Conservation (phyloP, 1,140 invertebrate species). For the Drosophila repleta region DNA sequence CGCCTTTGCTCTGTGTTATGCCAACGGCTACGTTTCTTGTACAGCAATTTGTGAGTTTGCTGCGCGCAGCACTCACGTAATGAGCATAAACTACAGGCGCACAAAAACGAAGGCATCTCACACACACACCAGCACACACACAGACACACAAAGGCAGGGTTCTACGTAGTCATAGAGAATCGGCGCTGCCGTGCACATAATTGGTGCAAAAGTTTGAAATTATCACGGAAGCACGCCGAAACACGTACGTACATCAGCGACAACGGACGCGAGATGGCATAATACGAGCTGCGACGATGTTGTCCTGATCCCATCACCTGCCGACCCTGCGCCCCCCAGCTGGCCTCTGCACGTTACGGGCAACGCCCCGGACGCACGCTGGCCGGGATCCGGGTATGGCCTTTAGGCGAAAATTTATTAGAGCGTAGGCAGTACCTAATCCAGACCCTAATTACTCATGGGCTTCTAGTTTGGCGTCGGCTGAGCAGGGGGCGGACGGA, state of each 20-base stretch:
- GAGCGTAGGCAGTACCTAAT: constrained; percentile 66
- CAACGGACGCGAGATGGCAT: constrained; percentile 74
- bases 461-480: constrained; percentile 37
- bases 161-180: constrained; percentile 50
- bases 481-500: neutral
- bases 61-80: constrained; percentile 77
- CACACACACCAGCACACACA: constrained; percentile 38
- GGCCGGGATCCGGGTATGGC: constrained; percentile 23
- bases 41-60: constrained; percentile 78
- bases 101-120: constrained; percentile 51
- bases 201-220: constrained; percentile 82
- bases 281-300: constrained; percentile 47
- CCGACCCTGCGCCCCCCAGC: neutral
- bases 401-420: constrained; percentile 69
- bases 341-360: constrained; percentile 19
- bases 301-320: constrained; percentile 5
- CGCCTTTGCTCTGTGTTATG: constrained; percentile 43
- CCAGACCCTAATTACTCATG: constrained; percentile 78
- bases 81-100: constrained; percentile 78
- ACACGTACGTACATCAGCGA: constrained; percentile 76
- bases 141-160: constrained; percentile 9
- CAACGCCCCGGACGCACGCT: constrained; percentile 20
- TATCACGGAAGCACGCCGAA: constrained; percentile 79
- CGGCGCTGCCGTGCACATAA: constrained; percentile 77
- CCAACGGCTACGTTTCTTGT: constrained; percentile 74